Percentiles rank a stretch among this genome's conserved stretches.
phyloP scores from a whole-genome alignment of 1,140 invertebrate species.

The Neuroterus valhalla region DNA sequence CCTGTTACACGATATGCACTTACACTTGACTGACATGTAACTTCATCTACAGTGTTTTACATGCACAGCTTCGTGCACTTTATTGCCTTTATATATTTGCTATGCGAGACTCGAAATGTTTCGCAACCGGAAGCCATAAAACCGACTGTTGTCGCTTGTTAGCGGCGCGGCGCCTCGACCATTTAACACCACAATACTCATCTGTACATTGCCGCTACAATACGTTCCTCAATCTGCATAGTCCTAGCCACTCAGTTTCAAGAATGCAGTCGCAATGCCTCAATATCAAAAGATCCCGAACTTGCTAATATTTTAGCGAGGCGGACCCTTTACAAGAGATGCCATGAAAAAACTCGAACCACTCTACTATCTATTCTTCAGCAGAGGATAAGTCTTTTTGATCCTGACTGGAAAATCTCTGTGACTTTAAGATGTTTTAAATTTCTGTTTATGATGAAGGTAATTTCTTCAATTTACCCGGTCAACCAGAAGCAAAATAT shows the following conservation, averaged over 20 bases:
- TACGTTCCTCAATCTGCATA: constrained; percentile 7
- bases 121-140: constrained; percentile 30
- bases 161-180: constrained; percentile 25
- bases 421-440: too few species aligned
- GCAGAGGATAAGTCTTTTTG: too few species aligned
- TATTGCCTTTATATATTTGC: constrained; percentile 17
- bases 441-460: too few species aligned
- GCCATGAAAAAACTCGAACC: too few species aligned
- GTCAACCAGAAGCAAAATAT: too few species aligned
- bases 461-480: too few species aligned
- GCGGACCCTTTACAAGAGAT: not conserved
- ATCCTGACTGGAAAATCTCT: too few species aligned
- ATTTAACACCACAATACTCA: constrained; percentile 25
- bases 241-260: not conserved
- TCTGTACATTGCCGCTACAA: not conserved
- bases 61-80: constrained; percentile 14
- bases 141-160: constrained; percentile 26
- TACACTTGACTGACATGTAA: constrained; percentile 25
- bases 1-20: constrained; percentile 25
- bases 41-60: constrained; percentile 24
- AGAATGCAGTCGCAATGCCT: not conserved
- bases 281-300: not conserved
- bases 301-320: not conserved
- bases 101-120: constrained; percentile 29
- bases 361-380: too few species aligned